Base-by-base conservation (phyloP, 2,113 vertebrate genomes). In the Oostethus manadensis region DNA sequence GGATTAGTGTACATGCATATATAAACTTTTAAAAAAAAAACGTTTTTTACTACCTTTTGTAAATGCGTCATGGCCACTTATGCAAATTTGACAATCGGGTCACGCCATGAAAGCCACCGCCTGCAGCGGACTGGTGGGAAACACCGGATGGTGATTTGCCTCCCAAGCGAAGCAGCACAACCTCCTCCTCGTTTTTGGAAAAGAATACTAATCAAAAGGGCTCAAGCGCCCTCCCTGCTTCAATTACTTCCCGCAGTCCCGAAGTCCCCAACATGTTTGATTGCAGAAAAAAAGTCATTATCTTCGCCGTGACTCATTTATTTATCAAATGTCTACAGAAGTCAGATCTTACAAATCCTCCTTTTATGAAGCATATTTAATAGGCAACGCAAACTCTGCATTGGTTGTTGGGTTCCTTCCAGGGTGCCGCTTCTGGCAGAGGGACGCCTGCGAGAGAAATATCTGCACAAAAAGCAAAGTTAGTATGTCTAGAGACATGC, bases 361-460 rank as follows among this genome's bases (percentile, higher is more conserved):
- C 40, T 26, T 62, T 35, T 21, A 45, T 33, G 23, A 62, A 61
- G 55, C 17, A 13, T 21, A n/a, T 57, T 38, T 46, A 13, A 33
- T 11, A 10, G 0, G 1, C 42, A 10, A 20, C 16, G 17, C 54
- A 55, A 42, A 29, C 42, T 16, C 3, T 1, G 16, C 56, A 21
- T 40, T 55, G 18, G 33, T n/a, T 21, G 21, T 14, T n/a, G 1
- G 15, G 1, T 65, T 55, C 13, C 17, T 64, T 43, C 15, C 48
- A 63, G 42, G 33, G n/a, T 14, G n/a, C 6, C 33, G 35, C 10
- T 4, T 59, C 40, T 69, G 43, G 16, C 68, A 42, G 15, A 56
- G 44, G 66, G 44, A 57, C 1, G 26, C 54, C 54, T 54, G 43
- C 51, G 46, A 47, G 51, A n/a, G 58, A 62, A 63, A 47, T 29